A percentile compares a stretch with the other conserved stretches of the same genome.
Conservation (phyloP, 2,888 invertebrate species). For the Temnothorax ravouxi region DNA sequence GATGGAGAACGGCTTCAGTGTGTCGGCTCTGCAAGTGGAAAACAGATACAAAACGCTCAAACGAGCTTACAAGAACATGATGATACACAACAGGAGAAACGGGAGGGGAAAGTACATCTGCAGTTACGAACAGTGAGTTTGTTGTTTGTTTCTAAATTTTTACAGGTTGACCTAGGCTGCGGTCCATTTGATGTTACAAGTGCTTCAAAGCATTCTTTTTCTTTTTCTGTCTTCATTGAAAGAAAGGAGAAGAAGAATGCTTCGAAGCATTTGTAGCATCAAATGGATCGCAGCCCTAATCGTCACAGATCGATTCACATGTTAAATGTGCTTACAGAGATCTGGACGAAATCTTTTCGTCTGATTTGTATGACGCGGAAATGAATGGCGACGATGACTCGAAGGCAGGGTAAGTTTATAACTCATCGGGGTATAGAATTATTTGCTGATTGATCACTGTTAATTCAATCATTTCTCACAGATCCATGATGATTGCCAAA, state of each 20-base stretch:
- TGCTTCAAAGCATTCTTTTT: too few species aligned
- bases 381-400: not conserved
- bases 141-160: not conserved
- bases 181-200: too few species aligned
- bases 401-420: slow-evolving; percentile 16
- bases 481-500: not conserved
- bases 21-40: slow-evolving; percentile 44
- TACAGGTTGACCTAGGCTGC: not conserved
- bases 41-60: slow-evolving; percentile 48
- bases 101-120: slow-evolving; percentile 49
- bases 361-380: slow-evolving; percentile 9
- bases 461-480: slow-evolving; percentile 14
- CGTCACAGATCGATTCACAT: not conserved
- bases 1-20: slow-evolving; percentile 10
- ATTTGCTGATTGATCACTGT: not conserved
- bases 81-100: slow-evolving; percentile 34
- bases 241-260: too few species aligned
- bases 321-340: slow-evolving; percentile 1
- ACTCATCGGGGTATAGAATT: slow-evolving; percentile 15
- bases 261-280: too few species aligned
- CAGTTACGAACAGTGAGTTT: slow-evolving; percentile 46
- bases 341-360: slow-evolving; percentile 35
- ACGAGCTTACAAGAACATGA: slow-evolving; percentile 57
- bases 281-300: too few species aligned
- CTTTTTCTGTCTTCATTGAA: too few species aligned